Conservation (phyloP, 2,797 vertebrate species). For the Nothura maculosa region DNA sequence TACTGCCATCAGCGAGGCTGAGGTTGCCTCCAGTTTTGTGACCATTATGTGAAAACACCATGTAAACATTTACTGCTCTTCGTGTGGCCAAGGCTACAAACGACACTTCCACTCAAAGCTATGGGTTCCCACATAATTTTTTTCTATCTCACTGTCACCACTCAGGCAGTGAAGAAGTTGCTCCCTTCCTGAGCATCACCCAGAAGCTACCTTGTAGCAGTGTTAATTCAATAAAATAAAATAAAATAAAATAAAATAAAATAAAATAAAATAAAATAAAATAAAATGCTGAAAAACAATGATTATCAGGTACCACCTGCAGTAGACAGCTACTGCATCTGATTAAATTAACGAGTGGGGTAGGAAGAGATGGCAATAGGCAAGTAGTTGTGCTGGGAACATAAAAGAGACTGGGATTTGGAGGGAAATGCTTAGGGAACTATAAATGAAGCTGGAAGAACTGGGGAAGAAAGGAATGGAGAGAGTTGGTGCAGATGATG, state of each 20-base stretch:
- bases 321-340: background rate
- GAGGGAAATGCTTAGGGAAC: background rate
- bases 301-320: rapidly evolving
- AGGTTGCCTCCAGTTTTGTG: background rate
- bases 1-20: background rate
- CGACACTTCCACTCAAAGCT: background rate
- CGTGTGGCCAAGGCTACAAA: background rate
- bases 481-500: background rate
- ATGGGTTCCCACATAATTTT: background rate
- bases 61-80: background rate
- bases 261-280: background rate
- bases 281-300: background rate
- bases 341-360: background rate
- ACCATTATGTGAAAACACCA: background rate
- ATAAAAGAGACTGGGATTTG: background rate
- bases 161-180: too few species aligned
- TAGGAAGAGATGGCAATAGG: background rate
- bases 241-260: background rate
- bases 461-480: background rate
- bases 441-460: background rate
- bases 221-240: background rate
- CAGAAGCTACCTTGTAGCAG: background rate
- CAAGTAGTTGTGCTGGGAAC: background rate
- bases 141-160: background rate
- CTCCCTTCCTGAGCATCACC: background rate